These are phyloP conservation scores for Premnoplex brunnescens DNA, from an alignment of 2,797 vertebrate genomes.

Conservation along the genomic window DNA sequence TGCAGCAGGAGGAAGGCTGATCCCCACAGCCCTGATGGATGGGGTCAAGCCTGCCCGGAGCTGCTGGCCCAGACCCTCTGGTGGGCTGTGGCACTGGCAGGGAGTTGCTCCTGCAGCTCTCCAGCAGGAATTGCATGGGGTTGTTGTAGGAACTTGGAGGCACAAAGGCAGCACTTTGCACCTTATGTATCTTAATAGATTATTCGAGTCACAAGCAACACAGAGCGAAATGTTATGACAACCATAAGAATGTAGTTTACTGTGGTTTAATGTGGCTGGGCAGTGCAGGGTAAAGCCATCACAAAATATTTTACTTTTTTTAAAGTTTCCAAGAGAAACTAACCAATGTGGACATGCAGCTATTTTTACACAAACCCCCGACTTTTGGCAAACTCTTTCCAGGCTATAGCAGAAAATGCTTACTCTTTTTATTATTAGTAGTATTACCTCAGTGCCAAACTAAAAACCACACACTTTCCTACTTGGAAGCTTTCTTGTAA, in stretches of 20 bases:
- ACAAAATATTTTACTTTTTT: slow-evolving; percentile 56
- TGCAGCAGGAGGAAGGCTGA: slow-evolving; percentile 62
- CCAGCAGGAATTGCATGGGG: slow-evolving; percentile 45
- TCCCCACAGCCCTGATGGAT: slow-evolving; percentile 45
- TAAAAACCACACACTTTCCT: slow-evolving; percentile 16
- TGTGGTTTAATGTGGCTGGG: slow-evolving; percentile 80
- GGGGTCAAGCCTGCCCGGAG: slow-evolving; percentile 59
- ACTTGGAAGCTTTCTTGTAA: slow-evolving; percentile 31
- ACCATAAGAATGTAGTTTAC: slow-evolving; percentile 79
- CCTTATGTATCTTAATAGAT: slow-evolving; percentile 77
- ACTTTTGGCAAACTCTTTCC: slow-evolving; percentile 66
- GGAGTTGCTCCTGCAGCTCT: slow-evolving; percentile 10
- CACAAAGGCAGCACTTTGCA: slow-evolving; percentile 68
- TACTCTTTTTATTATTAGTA: not conserved
- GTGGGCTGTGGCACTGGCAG: not conserved
- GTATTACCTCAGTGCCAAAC: not conserved
- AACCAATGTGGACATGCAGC: slow-evolving; percentile 70
- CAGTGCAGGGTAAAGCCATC: slow-evolving; percentile 77
- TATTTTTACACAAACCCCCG: slow-evolving; percentile 66
- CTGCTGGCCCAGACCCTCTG: slow-evolving; percentile 28
- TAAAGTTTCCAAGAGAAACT: slow-evolving; percentile 69
- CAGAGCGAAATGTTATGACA: slow-evolving; percentile 81
- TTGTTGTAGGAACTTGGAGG: slow-evolving; percentile 42
- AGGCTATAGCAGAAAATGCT: slow-evolving; percentile 48
- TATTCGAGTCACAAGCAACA: slow-evolving; percentile 66